Evolutionary conservation across 92 coral and sea anemone genomes (phyloP).

Genomic region (Nematostella vectensis): DNA sequence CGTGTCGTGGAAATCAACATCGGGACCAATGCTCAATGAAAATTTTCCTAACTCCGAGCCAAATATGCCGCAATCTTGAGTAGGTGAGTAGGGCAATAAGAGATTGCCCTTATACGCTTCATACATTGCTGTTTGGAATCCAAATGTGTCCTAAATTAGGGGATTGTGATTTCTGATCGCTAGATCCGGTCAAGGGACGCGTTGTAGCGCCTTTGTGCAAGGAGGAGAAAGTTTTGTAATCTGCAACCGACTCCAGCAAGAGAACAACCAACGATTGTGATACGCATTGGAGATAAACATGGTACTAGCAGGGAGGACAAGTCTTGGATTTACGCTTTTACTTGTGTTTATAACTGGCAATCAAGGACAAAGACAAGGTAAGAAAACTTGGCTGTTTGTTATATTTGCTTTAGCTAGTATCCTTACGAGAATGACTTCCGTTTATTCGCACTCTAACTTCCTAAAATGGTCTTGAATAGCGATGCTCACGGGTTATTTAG

Average conservation of each 20-base stretch:
- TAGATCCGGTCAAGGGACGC: slow-evolving; percentile 2
- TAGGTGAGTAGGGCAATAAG: not conserved
- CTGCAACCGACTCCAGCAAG: not conserved
- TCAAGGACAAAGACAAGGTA: slow-evolving; percentile 35
- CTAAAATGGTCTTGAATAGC: slow-evolving; percentile 36
- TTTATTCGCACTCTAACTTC: slow-evolving; percentile 44
- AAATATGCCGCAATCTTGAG: not conserved
- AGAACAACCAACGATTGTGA: not conserved
- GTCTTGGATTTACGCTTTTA: slow-evolving; percentile 11
- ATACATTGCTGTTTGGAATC: not conserved
- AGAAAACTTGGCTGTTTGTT: slow-evolving; percentile 8
- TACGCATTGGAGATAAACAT: not conserved
- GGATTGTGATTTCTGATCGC: slow-evolving; percentile 1
- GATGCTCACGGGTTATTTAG: too few relatives aligned
- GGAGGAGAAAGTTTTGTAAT: not conserved
- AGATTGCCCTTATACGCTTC: too few relatives aligned
- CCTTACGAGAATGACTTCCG: slow-evolving; percentile 76
- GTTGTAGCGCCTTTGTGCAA: not conserved
- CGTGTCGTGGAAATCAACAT: slow-evolving; percentile 24
- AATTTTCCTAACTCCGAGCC: not conserved
- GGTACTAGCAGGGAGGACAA: slow-evolving; percentile 3
- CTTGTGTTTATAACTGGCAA: slow-evolving; percentile 19
- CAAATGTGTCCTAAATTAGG: not conserved
- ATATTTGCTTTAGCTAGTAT: slow-evolving; percentile 46
- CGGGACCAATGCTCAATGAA: slow-evolving; percentile 1